Evolutionary conservation across 2,113 vertebrate genomes (phyloP), one percentile per base, ranked within the genome.

Genomic region (Heterotis niloticus): DNA sequence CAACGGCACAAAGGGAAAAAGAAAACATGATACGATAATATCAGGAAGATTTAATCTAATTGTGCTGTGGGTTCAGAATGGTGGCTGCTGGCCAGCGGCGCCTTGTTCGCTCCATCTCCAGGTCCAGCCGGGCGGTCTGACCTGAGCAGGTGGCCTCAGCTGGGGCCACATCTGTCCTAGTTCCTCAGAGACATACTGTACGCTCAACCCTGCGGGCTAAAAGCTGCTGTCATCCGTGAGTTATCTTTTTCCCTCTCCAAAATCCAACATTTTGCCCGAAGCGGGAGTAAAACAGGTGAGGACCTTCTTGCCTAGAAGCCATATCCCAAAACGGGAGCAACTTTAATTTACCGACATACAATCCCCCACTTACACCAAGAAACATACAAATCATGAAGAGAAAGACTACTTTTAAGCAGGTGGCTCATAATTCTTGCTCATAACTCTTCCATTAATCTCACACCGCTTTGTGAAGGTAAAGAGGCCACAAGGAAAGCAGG

Each of bases 1-100:
- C 18, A 18, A 66, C 75, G 72, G 77, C 71, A 44, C 56, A 64
- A 77, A 78, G 70, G 26, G 13, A n/a, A 57, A 69, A 77, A 75
- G 71, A 78, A 83, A 83, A 80, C 57, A 70, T 12, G 56, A 54
- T 57, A 20, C 16, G 76, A 80, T 83, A 83, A 75, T 67, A 83
- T 83, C 71, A n/a, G 12, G 18, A 26, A 75, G 75, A 83, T 83
- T 78, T 80, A 59, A 56, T 20, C 0, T 83, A 79, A 82, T 79
- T 66, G 66, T 44, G 5, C 52, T 5, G 14, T 57, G 52, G 2
- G 64, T 29, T 62, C 72, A 52, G 29, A 69, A 70, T 62, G 18
- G 34, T 72, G 76, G 57, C 76, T 70, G 34, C 29, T 20, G 56
- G 68, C 75, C 71, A 69, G 52, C 23, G 29, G 52, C 76, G 54